A percentile compares a stretch with the other conserved stretches of the same genome.
Conservation (phyloP, 2,797 vertebrate genomes). For the Sebastes ruberrimus region DNA sequence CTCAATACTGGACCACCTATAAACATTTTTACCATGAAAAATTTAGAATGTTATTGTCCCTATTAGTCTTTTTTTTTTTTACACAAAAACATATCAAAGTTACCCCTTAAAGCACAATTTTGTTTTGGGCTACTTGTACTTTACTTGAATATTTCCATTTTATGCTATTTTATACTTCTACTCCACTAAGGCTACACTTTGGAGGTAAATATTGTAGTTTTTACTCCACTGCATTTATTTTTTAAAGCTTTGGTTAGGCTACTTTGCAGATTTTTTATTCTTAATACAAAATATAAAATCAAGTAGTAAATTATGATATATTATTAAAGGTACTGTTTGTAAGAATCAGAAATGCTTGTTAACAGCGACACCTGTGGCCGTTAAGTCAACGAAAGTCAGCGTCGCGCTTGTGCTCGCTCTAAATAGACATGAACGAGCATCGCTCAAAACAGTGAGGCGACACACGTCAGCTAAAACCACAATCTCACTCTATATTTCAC, state of each 20-base stretch:
- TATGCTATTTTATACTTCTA: neutral
- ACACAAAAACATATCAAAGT: neutral
- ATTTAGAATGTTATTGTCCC: too few relatives aligned
- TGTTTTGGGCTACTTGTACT: neutral
- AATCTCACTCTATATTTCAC: too few relatives aligned
- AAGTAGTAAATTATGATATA: neutral
- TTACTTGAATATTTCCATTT: neutral
- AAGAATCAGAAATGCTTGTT: too few relatives aligned
- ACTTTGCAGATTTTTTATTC: neutral
- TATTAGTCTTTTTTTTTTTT: too few relatives aligned
- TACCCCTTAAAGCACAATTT: rapidly evolving
- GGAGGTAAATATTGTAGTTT: neutral
- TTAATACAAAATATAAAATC: neutral
- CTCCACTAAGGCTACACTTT: neutral
- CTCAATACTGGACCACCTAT: too few relatives aligned
- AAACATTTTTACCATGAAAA: rapidly evolving
- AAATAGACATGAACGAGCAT: too few relatives aligned
- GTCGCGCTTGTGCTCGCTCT: too few relatives aligned
- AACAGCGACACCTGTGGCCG: too few relatives aligned
- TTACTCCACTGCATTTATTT: neutral
- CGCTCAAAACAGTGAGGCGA: too few relatives aligned
- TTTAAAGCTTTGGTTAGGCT: neutral
- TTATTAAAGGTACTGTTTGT: neutral
- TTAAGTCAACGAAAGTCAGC: too few relatives aligned
- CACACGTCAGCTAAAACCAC: too few relatives aligned